These are phyloP conservation scores for Zhuqinia jingwanae DNA, from an alignment of 2,888 invertebrate genomes.

Conservation along the genomic window DNA sequence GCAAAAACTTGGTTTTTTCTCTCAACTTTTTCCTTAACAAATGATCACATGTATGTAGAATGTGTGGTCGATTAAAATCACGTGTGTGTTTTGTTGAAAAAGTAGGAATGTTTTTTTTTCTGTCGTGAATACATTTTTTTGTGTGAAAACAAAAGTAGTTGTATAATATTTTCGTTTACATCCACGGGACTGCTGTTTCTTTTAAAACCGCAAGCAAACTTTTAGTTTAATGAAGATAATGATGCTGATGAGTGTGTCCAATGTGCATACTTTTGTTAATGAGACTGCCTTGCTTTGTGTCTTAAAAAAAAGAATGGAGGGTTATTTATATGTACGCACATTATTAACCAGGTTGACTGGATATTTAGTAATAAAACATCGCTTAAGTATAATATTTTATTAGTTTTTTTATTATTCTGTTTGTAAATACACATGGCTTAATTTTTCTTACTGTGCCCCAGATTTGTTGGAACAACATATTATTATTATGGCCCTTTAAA, in stretches of 20 bases:
- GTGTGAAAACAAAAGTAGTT: neutral
- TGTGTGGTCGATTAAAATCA: conserved; percentile 34
- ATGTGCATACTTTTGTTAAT: conserved; percentile 33
- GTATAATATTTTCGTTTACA: neutral
- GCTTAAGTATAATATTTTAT: no score
- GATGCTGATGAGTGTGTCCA: conserved; percentile 14
- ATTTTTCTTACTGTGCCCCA: no score
- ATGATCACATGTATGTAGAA: conserved; percentile 25
- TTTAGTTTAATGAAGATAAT: conserved; percentile 72
- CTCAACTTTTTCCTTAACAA: neutral
- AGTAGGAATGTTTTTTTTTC: neutral
- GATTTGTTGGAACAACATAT: no score
- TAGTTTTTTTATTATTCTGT: no score
- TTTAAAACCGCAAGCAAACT: conserved; percentile 19
- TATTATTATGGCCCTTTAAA: no score
- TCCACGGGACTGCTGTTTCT: neutral
- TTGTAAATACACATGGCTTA: no score
- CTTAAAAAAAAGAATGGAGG: neutral
- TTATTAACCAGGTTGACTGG: no score
- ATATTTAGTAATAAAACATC: no score
- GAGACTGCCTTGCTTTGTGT: conserved; percentile 6
- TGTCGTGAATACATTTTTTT: neutral
- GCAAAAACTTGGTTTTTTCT: neutral
- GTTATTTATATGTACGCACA: conserved; percentile 19
- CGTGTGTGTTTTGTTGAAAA: neutral